These are phyloP conservation scores for Polymixis lichenea DNA, from an alignment of 2,888 invertebrate species.

Conservation along the genomic window DNA sequence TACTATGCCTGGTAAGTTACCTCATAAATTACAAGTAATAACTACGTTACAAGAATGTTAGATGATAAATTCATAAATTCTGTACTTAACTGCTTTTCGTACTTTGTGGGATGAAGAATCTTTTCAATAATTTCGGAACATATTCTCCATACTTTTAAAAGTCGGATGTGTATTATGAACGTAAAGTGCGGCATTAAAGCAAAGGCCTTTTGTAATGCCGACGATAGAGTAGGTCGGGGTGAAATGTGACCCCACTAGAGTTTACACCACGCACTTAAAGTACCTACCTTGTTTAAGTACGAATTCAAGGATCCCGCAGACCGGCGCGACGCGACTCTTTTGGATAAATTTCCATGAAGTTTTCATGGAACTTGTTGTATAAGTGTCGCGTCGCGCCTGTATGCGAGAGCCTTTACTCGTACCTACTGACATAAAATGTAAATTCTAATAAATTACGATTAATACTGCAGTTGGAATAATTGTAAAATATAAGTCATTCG, in stretches of 20 bases:
- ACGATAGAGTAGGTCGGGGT: slow-evolving; percentile 31
- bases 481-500: slow-evolving; percentile 4
- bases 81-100: slow-evolving; percentile 19
- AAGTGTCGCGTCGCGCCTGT: no score
- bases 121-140: slow-evolving; percentile 51
- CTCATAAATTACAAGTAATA: slow-evolving; percentile 45
- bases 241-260: slow-evolving; percentile 47
- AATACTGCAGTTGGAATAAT: not conserved
- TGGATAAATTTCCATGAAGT: no score
- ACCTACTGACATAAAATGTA: not conserved
- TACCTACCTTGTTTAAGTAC: slow-evolving; percentile 12
- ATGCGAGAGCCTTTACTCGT: not conserved
- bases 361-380: no score
- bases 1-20: slow-evolving; percentile 30
- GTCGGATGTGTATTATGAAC: slow-evolving; percentile 43
- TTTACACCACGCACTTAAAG: slow-evolving; percentile 21
- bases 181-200: slow-evolving; percentile 45
- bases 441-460: not conserved
- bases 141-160: slow-evolving; percentile 42
- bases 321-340: no score
- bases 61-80: slow-evolving; percentile 45
- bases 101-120: slow-evolving; percentile 27
- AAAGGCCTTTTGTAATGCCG: slow-evolving; percentile 44
- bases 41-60: slow-evolving; percentile 48
- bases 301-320: not conserved